Conservation (phyloP, 2,888 invertebrate species). For the Venusia cambrica region DNA sequence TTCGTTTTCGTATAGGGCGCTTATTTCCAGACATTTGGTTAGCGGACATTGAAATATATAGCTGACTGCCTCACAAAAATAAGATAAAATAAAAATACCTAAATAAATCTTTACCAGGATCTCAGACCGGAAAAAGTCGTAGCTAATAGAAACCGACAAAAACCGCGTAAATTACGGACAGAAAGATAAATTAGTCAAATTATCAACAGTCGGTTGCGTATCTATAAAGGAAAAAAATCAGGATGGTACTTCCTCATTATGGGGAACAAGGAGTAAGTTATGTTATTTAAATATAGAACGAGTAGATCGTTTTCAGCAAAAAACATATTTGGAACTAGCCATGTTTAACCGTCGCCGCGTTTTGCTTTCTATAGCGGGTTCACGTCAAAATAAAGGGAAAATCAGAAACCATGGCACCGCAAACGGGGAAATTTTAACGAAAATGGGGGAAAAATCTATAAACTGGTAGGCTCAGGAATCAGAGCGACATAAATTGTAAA, state of each 20-base stretch:
- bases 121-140: constrained; percentile 16
- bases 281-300: too few relatives aligned
- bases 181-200: constrained; percentile 34
- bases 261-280: constrained; percentile 8
- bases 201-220: constrained; percentile 30
- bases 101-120: constrained; percentile 16
- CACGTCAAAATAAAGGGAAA: constrained; percentile 16
- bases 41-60: too few relatives aligned
- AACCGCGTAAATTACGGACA: constrained; percentile 23
- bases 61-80: too few relatives aligned
- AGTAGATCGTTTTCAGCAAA: not conserved
- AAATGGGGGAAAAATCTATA: constrained; percentile 31
- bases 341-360: too few relatives aligned
- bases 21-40: too few relatives aligned
- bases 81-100: constrained; percentile 10
- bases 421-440: constrained; percentile 15
- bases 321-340: too few relatives aligned
- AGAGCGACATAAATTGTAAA: constrained; percentile 61
- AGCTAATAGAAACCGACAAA: constrained; percentile 24
- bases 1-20: too few relatives aligned
- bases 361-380: not conserved
- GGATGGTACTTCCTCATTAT: constrained; percentile 11
- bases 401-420: constrained; percentile 12
- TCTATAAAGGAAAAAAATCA: constrained; percentile 18
- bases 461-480: constrained; percentile 46